Percentiles rank a stretch among this genome's conserved stretches.
These are phyloP conservation scores for Ormyrus pomaceus DNA, from an alignment of 2,888 invertebrate species.

Conservation along the genomic window DNA sequence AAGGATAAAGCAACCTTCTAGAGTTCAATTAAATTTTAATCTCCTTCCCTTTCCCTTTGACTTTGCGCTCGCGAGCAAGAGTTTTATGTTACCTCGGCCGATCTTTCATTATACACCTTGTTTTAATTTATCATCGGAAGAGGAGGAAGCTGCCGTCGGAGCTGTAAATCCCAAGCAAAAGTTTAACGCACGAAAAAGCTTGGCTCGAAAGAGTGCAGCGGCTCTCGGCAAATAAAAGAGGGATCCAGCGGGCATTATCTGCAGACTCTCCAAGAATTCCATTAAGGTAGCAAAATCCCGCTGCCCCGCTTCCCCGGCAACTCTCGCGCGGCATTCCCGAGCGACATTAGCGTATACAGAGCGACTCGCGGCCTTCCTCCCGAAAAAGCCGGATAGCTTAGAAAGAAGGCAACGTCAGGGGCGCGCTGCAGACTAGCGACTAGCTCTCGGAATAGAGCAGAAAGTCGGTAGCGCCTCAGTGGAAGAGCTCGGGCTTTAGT, in stretches of 20 bases:
- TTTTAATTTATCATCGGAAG: too few species aligned
- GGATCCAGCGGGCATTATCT: constrained; percentile 26
- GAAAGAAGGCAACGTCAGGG: background rate
- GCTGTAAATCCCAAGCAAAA: too few species aligned
- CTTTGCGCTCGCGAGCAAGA: background rate
- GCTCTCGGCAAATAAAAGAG: constrained; percentile 11
- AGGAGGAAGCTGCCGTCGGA: too few species aligned
- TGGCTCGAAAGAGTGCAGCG: background rate
- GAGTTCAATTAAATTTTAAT: constrained; percentile 30
- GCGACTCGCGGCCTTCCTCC: background rate
- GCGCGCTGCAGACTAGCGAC: background rate
- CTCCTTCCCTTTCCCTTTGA: constrained; percentile 3
- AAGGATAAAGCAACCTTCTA: background rate
- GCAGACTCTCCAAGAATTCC: constrained; percentile 19
- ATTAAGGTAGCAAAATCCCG: constrained; percentile 36
- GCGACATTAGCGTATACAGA: constrained; percentile 7
- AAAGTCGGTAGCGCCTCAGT: constrained; percentile 23
- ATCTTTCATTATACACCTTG: too few species aligned
- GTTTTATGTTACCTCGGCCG: constrained; percentile 8
- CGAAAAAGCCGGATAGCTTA: background rate
- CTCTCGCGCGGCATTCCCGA: constrained; percentile 18
- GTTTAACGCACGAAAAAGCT: constrained; percentile 5
- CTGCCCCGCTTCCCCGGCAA: background rate
- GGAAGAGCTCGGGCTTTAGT: constrained; percentile 20
- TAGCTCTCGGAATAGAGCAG: background rate